Evolutionary conservation across 2,888 invertebrate genomes (phyloP).

Genomic region (Psylliodes chrysocephalus): DNA sequence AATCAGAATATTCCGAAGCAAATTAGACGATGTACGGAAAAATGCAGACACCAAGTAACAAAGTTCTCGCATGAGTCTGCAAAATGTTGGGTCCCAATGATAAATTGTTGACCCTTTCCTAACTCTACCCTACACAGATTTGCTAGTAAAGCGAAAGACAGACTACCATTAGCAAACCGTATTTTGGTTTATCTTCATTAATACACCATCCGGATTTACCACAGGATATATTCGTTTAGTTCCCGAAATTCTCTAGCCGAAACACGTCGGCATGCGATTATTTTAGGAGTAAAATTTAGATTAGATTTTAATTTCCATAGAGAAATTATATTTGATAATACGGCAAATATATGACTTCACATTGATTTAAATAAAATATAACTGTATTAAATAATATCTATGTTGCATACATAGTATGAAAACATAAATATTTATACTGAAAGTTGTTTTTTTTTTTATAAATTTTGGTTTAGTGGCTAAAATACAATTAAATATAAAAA

Average conservation of each 20-base stretch:
- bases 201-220: slow-evolving; percentile 40
- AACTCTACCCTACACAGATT: slow-evolving; percentile 46
- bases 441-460: too few species aligned
- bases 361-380: too few species aligned
- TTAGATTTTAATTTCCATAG: too few species aligned
- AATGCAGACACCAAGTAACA: slow-evolving; percentile 14
- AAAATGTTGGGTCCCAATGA: slow-evolving; percentile 54
- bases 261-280: not conserved
- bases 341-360: too few species aligned
- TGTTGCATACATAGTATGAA: too few species aligned
- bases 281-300: not conserved
- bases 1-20: too few species aligned
- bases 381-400: too few species aligned
- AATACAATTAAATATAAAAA: too few species aligned
- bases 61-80: slow-evolving; percentile 54
- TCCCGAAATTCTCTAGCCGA: slow-evolving; percentile 15
- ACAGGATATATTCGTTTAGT: slow-evolving; percentile 34
- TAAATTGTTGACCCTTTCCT: slow-evolving; percentile 55
- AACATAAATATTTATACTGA: too few species aligned
- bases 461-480: too few species aligned
- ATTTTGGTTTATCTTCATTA: slow-evolving; percentile 46
- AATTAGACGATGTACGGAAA: not conserved
- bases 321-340: too few species aligned
- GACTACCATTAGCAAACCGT: slow-evolving; percentile 45
- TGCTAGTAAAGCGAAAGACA: slow-evolving; percentile 47